These are phyloP conservation scores for Ladona fulva DNA, from an alignment of 1,140 invertebrate genomes.

Conservation along the genomic window DNA sequence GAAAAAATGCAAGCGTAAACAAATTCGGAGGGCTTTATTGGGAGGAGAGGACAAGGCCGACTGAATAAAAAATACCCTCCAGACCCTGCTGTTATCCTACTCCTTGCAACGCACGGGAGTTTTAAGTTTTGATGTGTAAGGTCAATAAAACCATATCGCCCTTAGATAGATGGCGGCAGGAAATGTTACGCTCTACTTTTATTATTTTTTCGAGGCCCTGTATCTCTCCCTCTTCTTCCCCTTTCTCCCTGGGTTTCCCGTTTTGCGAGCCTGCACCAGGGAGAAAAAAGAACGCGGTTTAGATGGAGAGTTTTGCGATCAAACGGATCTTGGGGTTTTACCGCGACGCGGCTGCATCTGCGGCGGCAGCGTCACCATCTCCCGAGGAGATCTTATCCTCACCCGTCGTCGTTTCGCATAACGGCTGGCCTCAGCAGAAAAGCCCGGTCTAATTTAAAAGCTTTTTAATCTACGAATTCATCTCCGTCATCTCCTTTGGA, in stretches of 20 bases:
- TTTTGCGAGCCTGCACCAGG: not conserved
- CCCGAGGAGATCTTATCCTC: too few species aligned
- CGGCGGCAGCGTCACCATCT: too few species aligned
- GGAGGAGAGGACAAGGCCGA: not conserved
- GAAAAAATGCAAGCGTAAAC: constrained; percentile 5
- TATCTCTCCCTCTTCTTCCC: too few species aligned
- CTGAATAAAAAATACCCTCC: not conserved
- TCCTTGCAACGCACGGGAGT: not conserved
- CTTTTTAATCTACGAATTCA: too few species aligned
- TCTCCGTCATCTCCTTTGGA: too few species aligned
- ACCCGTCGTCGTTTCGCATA: too few species aligned
- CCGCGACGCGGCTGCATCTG: too few species aligned
- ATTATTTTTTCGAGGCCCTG: not conserved
- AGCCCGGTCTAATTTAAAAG: too few species aligned
- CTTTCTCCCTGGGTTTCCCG: too few species aligned
- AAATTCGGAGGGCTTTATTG: constrained; percentile 9
- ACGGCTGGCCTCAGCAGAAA: too few species aligned
- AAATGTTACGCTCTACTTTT: not conserved
- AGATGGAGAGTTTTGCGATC: too few species aligned
- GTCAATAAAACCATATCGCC: not conserved
- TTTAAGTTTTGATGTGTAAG: constrained; percentile 7
- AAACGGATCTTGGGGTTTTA: too few species aligned
- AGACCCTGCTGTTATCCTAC: not conserved
- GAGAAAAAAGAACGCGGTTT: not conserved
- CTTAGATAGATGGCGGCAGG: not conserved